Evolutionary conservation across 2,888 invertebrate species (phyloP).

Genomic region (Himalopsyche tibetana): DNA sequence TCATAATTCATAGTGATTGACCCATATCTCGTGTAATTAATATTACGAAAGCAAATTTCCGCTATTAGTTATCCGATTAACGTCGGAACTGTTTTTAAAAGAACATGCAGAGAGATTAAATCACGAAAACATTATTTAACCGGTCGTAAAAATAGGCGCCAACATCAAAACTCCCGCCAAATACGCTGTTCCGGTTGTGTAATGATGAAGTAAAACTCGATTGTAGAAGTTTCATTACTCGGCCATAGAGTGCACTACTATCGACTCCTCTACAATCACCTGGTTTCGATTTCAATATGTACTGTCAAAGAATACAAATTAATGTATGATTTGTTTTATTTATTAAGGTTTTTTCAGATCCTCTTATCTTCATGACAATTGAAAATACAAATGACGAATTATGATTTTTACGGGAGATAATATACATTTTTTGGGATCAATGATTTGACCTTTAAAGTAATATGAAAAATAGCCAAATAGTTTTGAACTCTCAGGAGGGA

Average conservation of each 20-base stretch:
- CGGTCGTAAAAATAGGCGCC: constrained; percentile 11
- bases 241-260: background rate
- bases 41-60: background rate
- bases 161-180: constrained; percentile 6
- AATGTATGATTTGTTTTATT: no score
- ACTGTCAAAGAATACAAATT: background rate
- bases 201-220: background rate
- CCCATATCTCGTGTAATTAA: background rate
- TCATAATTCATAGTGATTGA: background rate
- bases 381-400: no score
- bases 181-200: background rate
- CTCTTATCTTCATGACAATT: no score
- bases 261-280: background rate
- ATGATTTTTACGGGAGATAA: no score
- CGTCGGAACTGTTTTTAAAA: background rate
- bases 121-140: background rate
- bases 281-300: background rate
- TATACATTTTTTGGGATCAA: no score
- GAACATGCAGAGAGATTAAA: background rate
- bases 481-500: no score
- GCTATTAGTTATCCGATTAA: background rate
- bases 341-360: no score
- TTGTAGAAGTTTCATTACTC: background rate
- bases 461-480: no score
- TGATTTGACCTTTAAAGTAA: no score